Conservation (phyloP, 2,888 invertebrate genomes). For the Nemapogon koenigi region DNA sequence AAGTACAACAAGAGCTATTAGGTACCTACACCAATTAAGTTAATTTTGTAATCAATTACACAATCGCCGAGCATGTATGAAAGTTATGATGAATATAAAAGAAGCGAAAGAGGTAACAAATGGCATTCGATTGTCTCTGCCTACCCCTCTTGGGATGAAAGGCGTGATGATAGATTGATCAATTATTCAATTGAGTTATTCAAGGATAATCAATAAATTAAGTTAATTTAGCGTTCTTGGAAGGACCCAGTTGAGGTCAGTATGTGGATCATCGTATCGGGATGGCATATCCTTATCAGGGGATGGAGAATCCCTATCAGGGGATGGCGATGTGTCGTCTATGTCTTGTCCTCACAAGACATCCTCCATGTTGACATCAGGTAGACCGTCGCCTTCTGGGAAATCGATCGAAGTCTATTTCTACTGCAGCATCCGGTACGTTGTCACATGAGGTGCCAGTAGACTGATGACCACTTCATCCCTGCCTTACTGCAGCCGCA, state of each 20-base stretch:
- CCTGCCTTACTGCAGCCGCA: constrained; percentile 16
- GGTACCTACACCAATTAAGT: no score
- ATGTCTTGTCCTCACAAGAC: constrained; percentile 9
- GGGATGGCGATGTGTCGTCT: constrained; percentile 6
- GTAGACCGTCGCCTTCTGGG: constrained; percentile 16
- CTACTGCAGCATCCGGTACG: constrained; percentile 13
- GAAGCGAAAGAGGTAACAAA: no score
- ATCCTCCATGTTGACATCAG: constrained; percentile 12
- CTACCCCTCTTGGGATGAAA: no score
- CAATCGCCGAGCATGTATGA: no score
- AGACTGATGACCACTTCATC: constrained; percentile 13
- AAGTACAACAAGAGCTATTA: no score
- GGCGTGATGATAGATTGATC: no score
- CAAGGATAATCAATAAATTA: no score
- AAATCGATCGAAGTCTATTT: no score
- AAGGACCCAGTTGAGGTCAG: constrained; percentile 9
- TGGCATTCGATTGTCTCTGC: no score
- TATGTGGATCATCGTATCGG: constrained; percentile 10
- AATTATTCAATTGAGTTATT: no score
- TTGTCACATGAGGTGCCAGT: constrained; percentile 14
- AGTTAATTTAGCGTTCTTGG: constrained; percentile 5
- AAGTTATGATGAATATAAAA: no score
- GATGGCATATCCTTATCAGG: constrained; percentile 12
- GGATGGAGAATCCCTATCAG: constrained; percentile 10
- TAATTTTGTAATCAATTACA: no score